Percentiles rank a stretch among this genome's conserved stretches.
phyloP scores from a whole-genome alignment of 2,113 vertebrate genomes.

The Laticauda colubrina region DNA sequence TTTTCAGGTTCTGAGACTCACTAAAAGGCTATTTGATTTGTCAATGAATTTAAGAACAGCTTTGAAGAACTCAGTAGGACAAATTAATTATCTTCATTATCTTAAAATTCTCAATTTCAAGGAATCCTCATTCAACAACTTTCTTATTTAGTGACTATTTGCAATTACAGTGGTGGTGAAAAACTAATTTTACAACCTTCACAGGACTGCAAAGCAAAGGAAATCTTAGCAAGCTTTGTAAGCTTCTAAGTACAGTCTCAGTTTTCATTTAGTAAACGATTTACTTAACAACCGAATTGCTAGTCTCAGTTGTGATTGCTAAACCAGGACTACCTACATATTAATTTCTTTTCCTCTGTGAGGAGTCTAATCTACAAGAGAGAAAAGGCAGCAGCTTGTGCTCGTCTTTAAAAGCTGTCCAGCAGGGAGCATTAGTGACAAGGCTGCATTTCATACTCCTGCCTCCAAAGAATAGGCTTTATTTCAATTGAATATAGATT shows the following conservation, averaged over 20 bases:
- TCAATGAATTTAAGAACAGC: not conserved
- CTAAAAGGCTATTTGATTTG: not conserved
- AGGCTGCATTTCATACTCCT: not conserved
- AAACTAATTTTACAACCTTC: not conserved
- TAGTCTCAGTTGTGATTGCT: not conserved
- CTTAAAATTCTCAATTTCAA: not conserved
- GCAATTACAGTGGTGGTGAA: not conserved
- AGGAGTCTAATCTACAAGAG: not conserved
- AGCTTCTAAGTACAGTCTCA: not conserved
- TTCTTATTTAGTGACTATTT: not conserved
- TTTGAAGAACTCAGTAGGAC: not conserved
- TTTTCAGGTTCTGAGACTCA: not conserved
- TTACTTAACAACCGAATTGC: not conserved
- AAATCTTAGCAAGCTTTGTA: not conserved
- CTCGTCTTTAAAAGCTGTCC: not conserved
- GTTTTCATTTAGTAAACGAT: not conserved
- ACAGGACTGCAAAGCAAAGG: not conserved
- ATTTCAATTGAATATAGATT: not conserved
- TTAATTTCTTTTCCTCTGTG: not conserved
- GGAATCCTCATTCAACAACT: not conserved
- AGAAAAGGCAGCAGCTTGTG: not conserved
- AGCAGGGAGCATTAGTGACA: constrained; percentile 38
- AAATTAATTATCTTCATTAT: not conserved
- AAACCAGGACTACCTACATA: not conserved
- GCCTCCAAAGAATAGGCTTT: not conserved